phyloP scores from a whole-genome alignment of 1,140 invertebrate genomes.

The Drosophila parvula region DNA sequence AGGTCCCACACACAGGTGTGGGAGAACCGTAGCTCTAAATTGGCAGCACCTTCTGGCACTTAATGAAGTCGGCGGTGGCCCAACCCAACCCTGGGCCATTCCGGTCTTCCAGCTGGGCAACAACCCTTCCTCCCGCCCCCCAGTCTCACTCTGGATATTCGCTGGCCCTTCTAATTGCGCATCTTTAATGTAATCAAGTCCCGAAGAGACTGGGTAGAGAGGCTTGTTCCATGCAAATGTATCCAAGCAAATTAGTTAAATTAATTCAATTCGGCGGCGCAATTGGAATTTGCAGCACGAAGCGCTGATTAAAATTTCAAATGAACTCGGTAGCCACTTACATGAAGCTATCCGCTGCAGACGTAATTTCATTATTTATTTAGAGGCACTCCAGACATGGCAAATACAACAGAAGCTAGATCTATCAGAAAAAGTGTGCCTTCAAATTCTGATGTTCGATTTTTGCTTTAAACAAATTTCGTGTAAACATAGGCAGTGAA shows the following conservation, averaged over 20 bases:
- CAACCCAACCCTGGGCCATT: background rate
- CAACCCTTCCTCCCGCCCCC: slow-evolving; percentile 38
- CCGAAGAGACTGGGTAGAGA: background rate
- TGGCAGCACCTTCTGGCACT: slow-evolving; percentile 59
- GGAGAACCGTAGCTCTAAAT: slow-evolving; percentile 23
- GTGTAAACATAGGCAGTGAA: slow-evolving; percentile 15
- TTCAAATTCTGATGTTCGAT: background rate
- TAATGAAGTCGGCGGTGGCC: slow-evolving; percentile 47
- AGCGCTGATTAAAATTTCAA: slow-evolving; percentile 67
- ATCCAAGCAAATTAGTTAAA: slow-evolving; percentile 65
- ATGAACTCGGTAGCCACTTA: slow-evolving; percentile 32
- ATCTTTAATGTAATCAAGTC: slow-evolving; percentile 74
- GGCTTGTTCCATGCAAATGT: slow-evolving; percentile 58
- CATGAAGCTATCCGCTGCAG: slow-evolving; percentile 36
- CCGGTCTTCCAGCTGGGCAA: slow-evolving; percentile 17
- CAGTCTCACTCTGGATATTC: slow-evolving; percentile 12
- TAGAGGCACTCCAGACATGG: slow-evolving; percentile 58
- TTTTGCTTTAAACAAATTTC: background rate
- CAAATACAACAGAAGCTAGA: background rate
- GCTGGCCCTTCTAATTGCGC: slow-evolving; percentile 60
- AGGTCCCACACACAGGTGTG: slow-evolving; percentile 3
- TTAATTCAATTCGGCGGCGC: slow-evolving; percentile 66
- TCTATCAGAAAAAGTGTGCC: slow-evolving; percentile 4
- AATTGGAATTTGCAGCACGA: slow-evolving; percentile 53
- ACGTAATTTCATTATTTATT: slow-evolving; percentile 76